A percentile compares a stretch with the other conserved stretches of the same genome.
phyloP scores from a whole-genome alignment of 2,888 invertebrate genomes.

The Chesias legatella region DNA sequence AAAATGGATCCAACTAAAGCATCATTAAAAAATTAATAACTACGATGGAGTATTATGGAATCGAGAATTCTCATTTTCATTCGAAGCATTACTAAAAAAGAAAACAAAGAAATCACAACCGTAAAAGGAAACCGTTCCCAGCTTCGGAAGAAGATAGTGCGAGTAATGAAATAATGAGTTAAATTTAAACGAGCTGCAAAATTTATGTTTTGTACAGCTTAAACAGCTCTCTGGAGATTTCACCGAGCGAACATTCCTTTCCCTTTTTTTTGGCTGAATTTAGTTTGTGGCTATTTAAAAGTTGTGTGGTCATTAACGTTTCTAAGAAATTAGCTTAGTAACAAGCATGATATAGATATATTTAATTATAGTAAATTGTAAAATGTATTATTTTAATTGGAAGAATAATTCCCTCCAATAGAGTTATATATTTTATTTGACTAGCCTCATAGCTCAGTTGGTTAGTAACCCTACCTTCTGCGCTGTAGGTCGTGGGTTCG shows the following conservation, averaged over 20 bases:
- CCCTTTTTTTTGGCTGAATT: slow-evolving; percentile 60
- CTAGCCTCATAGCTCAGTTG: too few species aligned
- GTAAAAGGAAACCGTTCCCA: slow-evolving; percentile 23
- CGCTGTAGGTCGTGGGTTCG: too few species aligned
- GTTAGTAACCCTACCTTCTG: too few species aligned
- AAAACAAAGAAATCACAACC: slow-evolving; percentile 24
- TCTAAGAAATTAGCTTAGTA: slow-evolving; percentile 6
- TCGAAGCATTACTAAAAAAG: neutral
- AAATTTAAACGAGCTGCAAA: slow-evolving; percentile 74
- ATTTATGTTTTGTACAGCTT: slow-evolving; percentile 75
- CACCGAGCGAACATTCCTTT: slow-evolving; percentile 62
- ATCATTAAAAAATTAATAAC: too few species aligned
- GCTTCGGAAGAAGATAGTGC: slow-evolving; percentile 52
- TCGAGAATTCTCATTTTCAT: too few species aligned
- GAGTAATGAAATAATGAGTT: slow-evolving; percentile 74
- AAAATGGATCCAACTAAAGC: too few species aligned
- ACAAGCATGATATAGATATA: too few species aligned
- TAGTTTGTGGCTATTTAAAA: slow-evolving; percentile 54
- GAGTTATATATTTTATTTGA: too few species aligned
- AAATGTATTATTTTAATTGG: too few species aligned
- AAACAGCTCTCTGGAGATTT: slow-evolving; percentile 70
- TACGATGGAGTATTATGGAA: too few species aligned
- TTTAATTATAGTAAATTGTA: too few species aligned
- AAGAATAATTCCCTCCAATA: too few species aligned
- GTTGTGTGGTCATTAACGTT: slow-evolving; percentile 38